Evolutionary conservation across 1,140 invertebrate species (phyloP).

Genomic region (Brachionus manjavacas): DNA sequence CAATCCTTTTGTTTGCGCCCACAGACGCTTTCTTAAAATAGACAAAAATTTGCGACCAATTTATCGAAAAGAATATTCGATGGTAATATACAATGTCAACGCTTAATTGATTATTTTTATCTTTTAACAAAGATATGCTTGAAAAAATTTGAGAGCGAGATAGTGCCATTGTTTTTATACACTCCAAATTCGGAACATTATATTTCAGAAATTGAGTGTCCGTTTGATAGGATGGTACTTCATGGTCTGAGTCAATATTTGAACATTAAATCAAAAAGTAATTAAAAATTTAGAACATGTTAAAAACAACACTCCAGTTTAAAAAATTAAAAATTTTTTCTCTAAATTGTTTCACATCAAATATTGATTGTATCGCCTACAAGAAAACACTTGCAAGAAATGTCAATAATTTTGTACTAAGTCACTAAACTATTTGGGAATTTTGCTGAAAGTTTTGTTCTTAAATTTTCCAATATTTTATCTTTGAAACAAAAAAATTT

Average conservation of each 20-base stretch:
- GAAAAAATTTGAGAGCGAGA: neutral
- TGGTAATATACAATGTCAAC: neutral
- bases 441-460: no score
- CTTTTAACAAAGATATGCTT: neutral
- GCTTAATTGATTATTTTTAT: neutral
- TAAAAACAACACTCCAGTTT: no score
- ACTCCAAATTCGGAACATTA: neutral
- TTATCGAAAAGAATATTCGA: neutral
- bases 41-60: neutral
- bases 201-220: neutral
- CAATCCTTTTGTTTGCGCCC: neutral
- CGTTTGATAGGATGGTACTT: constrained; percentile 36
- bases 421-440: no score
- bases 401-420: no score
- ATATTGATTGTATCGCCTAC: no score
- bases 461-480: no score
- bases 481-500: no score
- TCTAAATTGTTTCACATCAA: no score
- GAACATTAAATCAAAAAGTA: constrained; percentile 41
- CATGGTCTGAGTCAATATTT: constrained; percentile 37
- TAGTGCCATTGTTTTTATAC: neutral
- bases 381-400: no score
- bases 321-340: no score
- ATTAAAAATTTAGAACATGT: neutral
- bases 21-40: neutral